A percentile compares a stretch with the other conserved stretches of the same genome.
These are phyloP conservation scores for Gallirallus australis DNA, from an alignment of 2,797 vertebrate species.

Conservation along the genomic window DNA sequence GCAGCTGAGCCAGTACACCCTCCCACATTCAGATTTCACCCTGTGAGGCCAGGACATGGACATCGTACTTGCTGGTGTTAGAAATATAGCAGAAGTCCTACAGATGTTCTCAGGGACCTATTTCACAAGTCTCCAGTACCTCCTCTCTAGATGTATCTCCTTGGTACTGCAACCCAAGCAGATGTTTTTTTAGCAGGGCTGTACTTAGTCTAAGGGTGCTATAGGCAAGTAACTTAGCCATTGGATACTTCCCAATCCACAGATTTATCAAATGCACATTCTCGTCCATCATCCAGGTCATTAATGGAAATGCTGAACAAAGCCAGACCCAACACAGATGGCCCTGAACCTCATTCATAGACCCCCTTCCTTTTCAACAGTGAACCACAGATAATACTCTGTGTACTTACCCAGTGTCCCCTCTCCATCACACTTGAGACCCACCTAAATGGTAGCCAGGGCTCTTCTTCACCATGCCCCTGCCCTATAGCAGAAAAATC, in stretches of 20 bases:
- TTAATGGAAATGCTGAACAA: conserved; percentile 4
- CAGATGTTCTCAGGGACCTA: not conserved
- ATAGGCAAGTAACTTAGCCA: not conserved
- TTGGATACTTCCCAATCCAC: not conserved
- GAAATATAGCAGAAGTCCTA: not conserved
- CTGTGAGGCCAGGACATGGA: accelerated
- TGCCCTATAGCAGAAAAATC: not conserved
- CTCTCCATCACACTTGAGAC: not conserved
- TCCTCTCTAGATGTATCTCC: not conserved
- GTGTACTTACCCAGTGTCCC: not conserved
- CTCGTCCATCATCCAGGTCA: not conserved
- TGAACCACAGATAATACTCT: not conserved
- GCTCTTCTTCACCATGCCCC: not conserved
- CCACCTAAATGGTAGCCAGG: not conserved
- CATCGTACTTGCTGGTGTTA: not conserved
- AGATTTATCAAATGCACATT: not conserved
- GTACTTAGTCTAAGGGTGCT: not conserved
- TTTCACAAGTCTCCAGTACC: not conserved
- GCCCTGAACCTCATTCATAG: not conserved
- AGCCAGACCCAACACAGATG: not conserved
- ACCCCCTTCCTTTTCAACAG: not conserved
- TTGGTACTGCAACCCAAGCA: not conserved
- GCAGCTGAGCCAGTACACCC: not conserved
- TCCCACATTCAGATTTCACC: not conserved
- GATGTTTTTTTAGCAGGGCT: not conserved